Base-by-base conservation (phyloP, 2,888 invertebrate genomes). In the Coelinius sp. region DNA sequence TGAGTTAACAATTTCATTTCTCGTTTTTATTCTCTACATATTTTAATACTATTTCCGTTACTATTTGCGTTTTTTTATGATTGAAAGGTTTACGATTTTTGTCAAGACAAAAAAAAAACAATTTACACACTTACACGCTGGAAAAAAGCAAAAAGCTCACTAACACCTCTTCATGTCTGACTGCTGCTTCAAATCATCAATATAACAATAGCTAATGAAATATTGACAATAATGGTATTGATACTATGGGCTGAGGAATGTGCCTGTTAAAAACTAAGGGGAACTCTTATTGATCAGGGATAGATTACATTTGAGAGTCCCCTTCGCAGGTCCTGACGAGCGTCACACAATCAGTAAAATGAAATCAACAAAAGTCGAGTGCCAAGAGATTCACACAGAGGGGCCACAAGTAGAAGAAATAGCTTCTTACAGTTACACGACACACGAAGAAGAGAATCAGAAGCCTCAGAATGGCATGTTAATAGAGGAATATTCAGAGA, bases 261-360 rank as follows among this genome's bases (percentile, higher is more conserved):
- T 17, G 27, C 17, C 27, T 41, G 27, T 46, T 44, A 49, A 20
- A 27, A 41, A 24, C 46, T 67, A 24, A 46, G 66, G 59, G 52
- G 59, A 24, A 46, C 38, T 20, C 25, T 52, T n/a, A 14, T 27
- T 3, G 10, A 27, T n/a, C n/a, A n/a, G 20, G 25, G 52, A 52
- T 64, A n/a, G 70, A n/a, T 70, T 31, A 70, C 49, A 64, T 59
- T 59, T 59, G 56, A 25, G 17, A 68, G 68, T 68, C 14, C 66
- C 56, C 63, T 87, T 84, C 85, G 72, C 85, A 92, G 92, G 92
- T 91, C 91, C 92, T 79, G 92, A 92, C 78, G 92, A 92, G 90
- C 90, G 90, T 81, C 92, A 90, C 87, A 90, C 91, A 78, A 90
- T 92, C 87, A 91, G 92, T 89, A 92, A 91, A 90, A 91, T 91